Percentiles rank a stretch among this genome's conserved stretches.
These are phyloP conservation scores for Cenopis cana DNA, from an alignment of 2,888 invertebrate genomes.

Conservation along the genomic window DNA sequence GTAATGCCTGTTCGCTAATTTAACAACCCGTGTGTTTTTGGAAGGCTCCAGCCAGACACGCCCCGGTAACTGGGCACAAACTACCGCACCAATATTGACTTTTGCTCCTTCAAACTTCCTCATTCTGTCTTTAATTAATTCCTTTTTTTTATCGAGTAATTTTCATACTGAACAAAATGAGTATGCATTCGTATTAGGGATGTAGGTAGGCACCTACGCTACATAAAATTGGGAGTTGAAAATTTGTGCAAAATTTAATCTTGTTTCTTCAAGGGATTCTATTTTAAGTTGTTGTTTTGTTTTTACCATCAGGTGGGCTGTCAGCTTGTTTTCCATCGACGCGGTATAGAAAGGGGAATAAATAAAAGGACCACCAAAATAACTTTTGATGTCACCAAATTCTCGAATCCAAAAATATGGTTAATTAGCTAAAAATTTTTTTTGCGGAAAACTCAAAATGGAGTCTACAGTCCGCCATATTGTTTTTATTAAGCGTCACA, in stretches of 20 bases:
- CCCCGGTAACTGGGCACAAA: constrained; percentile 72
- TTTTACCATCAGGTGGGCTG: too few relatives aligned
- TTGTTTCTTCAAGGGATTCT: background rate
- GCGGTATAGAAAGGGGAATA: too few relatives aligned
- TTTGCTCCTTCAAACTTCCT: constrained; percentile 72
- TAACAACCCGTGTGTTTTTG: constrained; percentile 35
- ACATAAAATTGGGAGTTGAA: background rate
- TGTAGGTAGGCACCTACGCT: background rate
- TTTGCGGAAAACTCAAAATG: too few relatives aligned
- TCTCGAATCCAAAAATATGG: too few relatives aligned
- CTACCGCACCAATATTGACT: constrained; percentile 77
- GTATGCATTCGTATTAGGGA: constrained; percentile 34
- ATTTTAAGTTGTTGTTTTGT: background rate
- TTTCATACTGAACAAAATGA: constrained; percentile 34
- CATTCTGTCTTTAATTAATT: constrained; percentile 67
- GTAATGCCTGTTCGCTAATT: constrained; percentile 25
- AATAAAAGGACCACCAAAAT: too few relatives aligned
- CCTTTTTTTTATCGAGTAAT: constrained; percentile 54
- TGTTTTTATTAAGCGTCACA: too few relatives aligned
- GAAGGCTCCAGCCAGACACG: constrained; percentile 57
- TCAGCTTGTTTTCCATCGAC: too few relatives aligned
- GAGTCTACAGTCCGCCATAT: too few relatives aligned
- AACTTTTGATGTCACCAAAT: too few relatives aligned
- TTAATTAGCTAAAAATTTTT: too few relatives aligned
- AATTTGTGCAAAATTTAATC: background rate